These are phyloP conservation scores for Galaxea fascicularis DNA, from an alignment of 92 coral and sea anemone species.

Conservation along the genomic window DNA sequence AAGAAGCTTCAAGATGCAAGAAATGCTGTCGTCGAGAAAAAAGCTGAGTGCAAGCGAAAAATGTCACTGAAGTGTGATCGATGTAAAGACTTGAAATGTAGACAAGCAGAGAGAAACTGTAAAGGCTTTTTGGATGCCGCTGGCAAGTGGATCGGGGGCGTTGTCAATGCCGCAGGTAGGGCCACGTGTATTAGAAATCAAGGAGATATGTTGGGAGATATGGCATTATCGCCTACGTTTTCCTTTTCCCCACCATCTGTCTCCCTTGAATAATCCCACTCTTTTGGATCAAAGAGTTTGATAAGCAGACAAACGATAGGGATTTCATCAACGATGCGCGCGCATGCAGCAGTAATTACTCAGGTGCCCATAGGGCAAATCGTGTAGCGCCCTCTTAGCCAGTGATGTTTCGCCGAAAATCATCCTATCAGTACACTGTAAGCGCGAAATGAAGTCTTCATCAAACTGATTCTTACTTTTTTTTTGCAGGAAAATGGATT, in stretches of 20 bases:
- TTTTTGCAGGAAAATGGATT: conserved; percentile 77
- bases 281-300: too few relatives aligned
- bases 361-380: too few relatives aligned
- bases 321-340: too few relatives aligned
- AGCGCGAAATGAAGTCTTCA: neutral
- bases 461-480: neutral
- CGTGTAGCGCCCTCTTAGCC: too few relatives aligned
- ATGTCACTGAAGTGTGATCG: conserved; percentile 92
- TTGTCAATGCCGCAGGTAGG: conserved; percentile 81
- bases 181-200: neutral
- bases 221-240: neutral
- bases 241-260: neutral
- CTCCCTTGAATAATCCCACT: neutral
- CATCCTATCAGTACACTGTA: too few relatives aligned
- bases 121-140: conserved; percentile 89
- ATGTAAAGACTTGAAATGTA: conserved; percentile 82
- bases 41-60: conserved; percentile 91
- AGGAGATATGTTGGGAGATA: neutral
- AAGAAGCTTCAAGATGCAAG: conserved; percentile 82
- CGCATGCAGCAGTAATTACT: too few relatives aligned
- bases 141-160: conserved; percentile 97
- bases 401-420: too few relatives aligned
- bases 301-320: too few relatives aligned
- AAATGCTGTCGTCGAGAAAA: conserved; percentile 69
- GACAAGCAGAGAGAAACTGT: conserved; percentile 85